These are phyloP conservation scores for Enteromius anoplus DNA, from an alignment of 2,797 vertebrate genomes.

Conservation along the genomic window DNA sequence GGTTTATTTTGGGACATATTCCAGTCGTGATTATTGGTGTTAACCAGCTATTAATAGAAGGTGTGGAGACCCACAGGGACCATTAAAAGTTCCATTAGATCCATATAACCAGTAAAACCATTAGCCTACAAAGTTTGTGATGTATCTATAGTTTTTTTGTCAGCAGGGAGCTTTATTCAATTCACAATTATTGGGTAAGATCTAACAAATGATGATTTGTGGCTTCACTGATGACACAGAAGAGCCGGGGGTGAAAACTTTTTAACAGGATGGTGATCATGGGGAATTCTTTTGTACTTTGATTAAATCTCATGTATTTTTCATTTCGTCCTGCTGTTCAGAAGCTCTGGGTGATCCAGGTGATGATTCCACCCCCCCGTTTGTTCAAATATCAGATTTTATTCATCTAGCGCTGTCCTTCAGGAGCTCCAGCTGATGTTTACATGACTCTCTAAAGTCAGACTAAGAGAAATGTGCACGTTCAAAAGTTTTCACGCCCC, in stretches of 20 bases:
- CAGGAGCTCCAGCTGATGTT: not conserved
- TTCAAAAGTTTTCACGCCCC: no score
- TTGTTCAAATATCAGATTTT: no score
- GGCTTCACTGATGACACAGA: not conserved
- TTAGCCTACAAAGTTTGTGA: not conserved
- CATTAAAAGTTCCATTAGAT: no score
- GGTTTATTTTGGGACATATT: not conserved
- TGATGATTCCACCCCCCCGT: not conserved
- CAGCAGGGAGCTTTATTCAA: not conserved
- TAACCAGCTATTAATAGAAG: not conserved
- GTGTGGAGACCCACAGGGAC: no score
- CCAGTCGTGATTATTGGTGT: not conserved
- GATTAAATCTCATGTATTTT: not conserved
- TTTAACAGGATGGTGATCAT: not conserved
- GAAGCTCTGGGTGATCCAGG: not conserved
- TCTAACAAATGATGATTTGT: not conserved
- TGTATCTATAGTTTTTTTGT: not conserved
- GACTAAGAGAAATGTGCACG: not conserved
- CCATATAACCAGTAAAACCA: not conserved
- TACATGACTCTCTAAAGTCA: no score
- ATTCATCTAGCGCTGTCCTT: no score
- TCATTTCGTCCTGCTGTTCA: not conserved
- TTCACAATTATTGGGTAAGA: not conserved
- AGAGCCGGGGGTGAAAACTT: not conserved
- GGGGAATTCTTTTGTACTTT: not conserved